A percentile compares a stretch with the other conserved stretches of the same genome.
Conservation (phyloP, 2,888 invertebrate genomes). For the Trichacis sp. region DNA sequence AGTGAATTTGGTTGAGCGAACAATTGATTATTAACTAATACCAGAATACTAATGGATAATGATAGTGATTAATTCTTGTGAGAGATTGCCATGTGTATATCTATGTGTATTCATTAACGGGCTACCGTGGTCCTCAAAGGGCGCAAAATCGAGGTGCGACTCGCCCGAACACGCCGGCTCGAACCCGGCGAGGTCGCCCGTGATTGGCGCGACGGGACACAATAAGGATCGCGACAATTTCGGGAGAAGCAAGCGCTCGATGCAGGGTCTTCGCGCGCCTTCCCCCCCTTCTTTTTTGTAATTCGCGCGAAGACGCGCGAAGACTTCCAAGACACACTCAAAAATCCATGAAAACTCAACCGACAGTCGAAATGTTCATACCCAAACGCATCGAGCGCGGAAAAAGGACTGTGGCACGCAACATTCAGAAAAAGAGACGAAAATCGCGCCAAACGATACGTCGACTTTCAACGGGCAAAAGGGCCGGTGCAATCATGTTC, state of each 20-base stretch:
- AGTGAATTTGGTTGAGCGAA: slow-evolving; percentile 57
- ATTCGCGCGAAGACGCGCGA: slow-evolving; percentile 49
- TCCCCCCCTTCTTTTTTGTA: slow-evolving; percentile 54
- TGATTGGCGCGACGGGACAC: slow-evolving; percentile 21
- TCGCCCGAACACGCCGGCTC: slow-evolving; percentile 64
- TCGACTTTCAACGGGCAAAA: slow-evolving; percentile 56
- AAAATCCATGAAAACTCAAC: too few species aligned
- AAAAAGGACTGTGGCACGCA: too few species aligned
- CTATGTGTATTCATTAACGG: slow-evolving; percentile 67
- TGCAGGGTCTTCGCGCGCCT: slow-evolving; percentile 48
- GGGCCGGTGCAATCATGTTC: slow-evolving; percentile 69
- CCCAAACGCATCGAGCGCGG: too few species aligned
- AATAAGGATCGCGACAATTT: slow-evolving; percentile 8
- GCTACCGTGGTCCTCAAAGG: slow-evolving; percentile 53
- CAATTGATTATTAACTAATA: slow-evolving; percentile 65
- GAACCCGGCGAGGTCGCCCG: slow-evolving; percentile 55
- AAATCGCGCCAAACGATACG: slow-evolving; percentile 33
- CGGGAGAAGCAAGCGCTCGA: slow-evolving; percentile 18
- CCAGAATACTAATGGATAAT: slow-evolving; percentile 65
- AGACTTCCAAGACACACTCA: slow-evolving; percentile 32
- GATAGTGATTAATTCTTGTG: slow-evolving; percentile 68
- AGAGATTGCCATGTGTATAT: slow-evolving; percentile 69
- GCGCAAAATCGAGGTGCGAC: slow-evolving; percentile 51
- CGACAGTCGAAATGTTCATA: too few species aligned
- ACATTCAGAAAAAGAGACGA: slow-evolving; percentile 20